Evolutionary conservation across 2,888 invertebrate species (phyloP).

Genomic region (Drosophila neutralis): DNA sequence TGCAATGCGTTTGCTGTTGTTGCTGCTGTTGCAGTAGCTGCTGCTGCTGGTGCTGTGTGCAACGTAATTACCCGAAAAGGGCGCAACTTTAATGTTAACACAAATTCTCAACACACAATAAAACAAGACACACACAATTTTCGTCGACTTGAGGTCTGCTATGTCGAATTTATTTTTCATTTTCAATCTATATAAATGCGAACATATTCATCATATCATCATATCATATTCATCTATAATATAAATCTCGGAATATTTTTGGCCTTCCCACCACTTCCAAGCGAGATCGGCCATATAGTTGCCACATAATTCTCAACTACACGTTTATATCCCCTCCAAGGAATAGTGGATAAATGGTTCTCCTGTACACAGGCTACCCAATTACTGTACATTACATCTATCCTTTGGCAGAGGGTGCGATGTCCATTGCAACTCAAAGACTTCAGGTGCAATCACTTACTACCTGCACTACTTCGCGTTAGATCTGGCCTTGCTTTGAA

Average conservation of each 20-base stretch:
- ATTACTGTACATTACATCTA: neutral
- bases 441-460: neutral
- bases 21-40: neutral
- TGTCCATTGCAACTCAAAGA: neutral
- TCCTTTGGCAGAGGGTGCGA: neutral
- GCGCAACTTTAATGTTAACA: conserved; percentile 67
- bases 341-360: neutral
- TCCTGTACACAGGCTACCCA: neutral
- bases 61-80: conserved; percentile 66
- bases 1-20: conserved; percentile 47
- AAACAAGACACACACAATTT: conserved; percentile 6
- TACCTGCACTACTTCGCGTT: neutral
- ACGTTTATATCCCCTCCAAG: neutral
- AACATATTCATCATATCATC: neutral
- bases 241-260: neutral
- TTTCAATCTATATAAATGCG: neutral
- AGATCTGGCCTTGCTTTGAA: neutral
- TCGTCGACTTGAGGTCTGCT: conserved; percentile 3
- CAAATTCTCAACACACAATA: conserved; percentile 48
- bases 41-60: conserved; percentile 21
- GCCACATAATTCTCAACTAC: neutral
- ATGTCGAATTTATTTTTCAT: neutral
- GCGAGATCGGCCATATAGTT: neutral
- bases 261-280: neutral
- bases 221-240: neutral